A percentile compares a stretch with the other conserved stretches of the same genome.
Conservation (phyloP, 2,888 invertebrate species). For the Microplitis deprimator region DNA sequence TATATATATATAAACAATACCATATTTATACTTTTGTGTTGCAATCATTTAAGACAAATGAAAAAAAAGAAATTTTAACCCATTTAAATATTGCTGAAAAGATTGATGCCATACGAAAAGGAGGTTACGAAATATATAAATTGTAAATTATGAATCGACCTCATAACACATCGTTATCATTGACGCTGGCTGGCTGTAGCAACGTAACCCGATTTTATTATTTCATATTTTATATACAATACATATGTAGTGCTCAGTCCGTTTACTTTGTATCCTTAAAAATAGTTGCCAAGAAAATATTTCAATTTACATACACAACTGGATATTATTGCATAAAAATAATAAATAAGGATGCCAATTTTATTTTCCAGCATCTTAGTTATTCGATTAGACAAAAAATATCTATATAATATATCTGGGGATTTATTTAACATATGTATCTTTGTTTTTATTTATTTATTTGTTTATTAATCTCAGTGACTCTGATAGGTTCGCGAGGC, state of each 20-base stretch:
- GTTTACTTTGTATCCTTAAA: not conserved
- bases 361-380: too few relatives aligned
- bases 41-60: too few relatives aligned
- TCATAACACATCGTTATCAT: constrained; percentile 32
- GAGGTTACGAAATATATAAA: not conserved
- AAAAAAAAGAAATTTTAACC: too few relatives aligned
- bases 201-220: constrained; percentile 27
- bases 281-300: constrained; percentile 31
- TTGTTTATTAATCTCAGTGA: constrained; percentile 19
- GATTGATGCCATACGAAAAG: too few relatives aligned
- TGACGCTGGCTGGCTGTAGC: constrained; percentile 6
- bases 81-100: too few relatives aligned
- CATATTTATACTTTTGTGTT: too few relatives aligned
- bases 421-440: constrained; percentile 2
- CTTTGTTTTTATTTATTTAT: constrained; percentile 8
- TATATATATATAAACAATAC: not conserved
- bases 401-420: not conserved
- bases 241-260: not conserved
- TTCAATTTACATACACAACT: not conserved
- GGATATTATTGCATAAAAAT: not conserved
- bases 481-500: not conserved
- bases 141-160: constrained; percentile 17
- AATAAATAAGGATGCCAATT: not conserved
- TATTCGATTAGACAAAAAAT: too few relatives aligned
- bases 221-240: not conserved